Percentiles rank a stretch among this genome's conserved stretches.
These are phyloP conservation scores for Formica aserva DNA, from an alignment of 2,888 invertebrate species.

Conservation along the genomic window DNA sequence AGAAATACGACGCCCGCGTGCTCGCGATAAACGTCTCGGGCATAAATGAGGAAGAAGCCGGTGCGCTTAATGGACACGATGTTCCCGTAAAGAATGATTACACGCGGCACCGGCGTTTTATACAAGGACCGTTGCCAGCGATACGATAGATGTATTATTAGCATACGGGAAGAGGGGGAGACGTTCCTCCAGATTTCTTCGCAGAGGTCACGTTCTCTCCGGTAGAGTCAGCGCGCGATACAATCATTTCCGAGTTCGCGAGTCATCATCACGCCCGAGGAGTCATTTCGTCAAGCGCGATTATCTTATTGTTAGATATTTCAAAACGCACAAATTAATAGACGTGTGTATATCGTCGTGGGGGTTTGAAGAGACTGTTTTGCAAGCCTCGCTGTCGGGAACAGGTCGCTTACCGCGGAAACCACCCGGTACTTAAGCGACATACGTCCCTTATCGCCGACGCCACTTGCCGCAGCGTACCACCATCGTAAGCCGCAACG, in stretches of 20 bases:
- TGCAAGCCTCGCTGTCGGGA: not conserved
- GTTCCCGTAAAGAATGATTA: slow-evolving; percentile 60
- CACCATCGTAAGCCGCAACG: slow-evolving; percentile 64
- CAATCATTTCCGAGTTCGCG: slow-evolving; percentile 4
- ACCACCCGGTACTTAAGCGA: slow-evolving; percentile 44
- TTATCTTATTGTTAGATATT: not conserved
- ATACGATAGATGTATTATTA: slow-evolving; percentile 39
- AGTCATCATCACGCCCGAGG: not conserved
- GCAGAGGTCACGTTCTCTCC: not conserved
- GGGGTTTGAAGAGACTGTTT: not conserved
- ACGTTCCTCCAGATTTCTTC: not conserved
- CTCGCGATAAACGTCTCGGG: slow-evolving; percentile 69
- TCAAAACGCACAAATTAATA: slow-evolving; percentile 21
- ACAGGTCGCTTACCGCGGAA: slow-evolving; percentile 24
- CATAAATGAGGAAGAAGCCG: slow-evolving; percentile 56
- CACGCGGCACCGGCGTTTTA: slow-evolving; percentile 9
- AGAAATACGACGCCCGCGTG: slow-evolving; percentile 70
- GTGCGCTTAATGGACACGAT: slow-evolving; percentile 56
- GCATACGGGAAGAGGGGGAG: not conserved
- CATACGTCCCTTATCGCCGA: slow-evolving; percentile 58
- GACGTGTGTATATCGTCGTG: slow-evolving; percentile 12
- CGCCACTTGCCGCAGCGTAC: slow-evolving; percentile 35
- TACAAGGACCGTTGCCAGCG: slow-evolving; percentile 19
- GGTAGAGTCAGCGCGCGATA: slow-evolving; percentile 20
- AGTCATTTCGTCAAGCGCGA: not conserved